Base-by-base conservation (phyloP, 2,888 invertebrate species). In the Pegoplata infirma region DNA sequence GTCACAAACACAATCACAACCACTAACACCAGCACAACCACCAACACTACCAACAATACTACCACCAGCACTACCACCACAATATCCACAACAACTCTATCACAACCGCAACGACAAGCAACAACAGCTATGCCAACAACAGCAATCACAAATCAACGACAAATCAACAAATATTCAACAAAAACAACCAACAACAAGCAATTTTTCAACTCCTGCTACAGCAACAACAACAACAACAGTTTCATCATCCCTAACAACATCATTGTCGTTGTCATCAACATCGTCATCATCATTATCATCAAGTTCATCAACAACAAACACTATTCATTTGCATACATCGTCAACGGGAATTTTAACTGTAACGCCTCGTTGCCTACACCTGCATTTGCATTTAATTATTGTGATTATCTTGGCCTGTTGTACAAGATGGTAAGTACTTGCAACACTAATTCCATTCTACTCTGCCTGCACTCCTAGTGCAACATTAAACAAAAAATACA, bases 401-500 rank as follows among this genome's bases (percentile, higher is more conserved):
- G 86, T 86, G 84, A 87, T 86, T 86, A 86, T 86, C 83, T 87
- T 86, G 84, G 86, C 86, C 84, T 86, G 86, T 82, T 86, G 85
- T 84, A 85, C 85, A 83, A 84, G 83, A 67, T 84, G 87, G 86
- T 86, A 84, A 86, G 86, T 86, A 69, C 46, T 59, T n/a, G 14
- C 23, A 59, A 16, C 7, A 10, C 44, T 46, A 16, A 14, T 40
- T 59, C 40, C n/a, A n/a, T n/a, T n/a, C n/a, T n/a, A n/a, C n/a
- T n/a, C n/a, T n/a, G n/a, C n/a, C n/a, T n/a, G n/a, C n/a, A n/a
- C n/a, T n/a, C n/a, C n/a, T n/a, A n/a, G n/a, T n/a, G n/a, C n/a
- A n/a, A 19, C 63, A 69, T 71, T 55, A 46, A 67, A 68, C 67
- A 66, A 56, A 56, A 59, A 59, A 72, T 49, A 47, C 46, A 66